Percentiles rank a stretch among this genome's conserved stretches.
phyloP scores from a whole-genome alignment of 2,113 vertebrate species.

The Myiagra hebetior region DNA sequence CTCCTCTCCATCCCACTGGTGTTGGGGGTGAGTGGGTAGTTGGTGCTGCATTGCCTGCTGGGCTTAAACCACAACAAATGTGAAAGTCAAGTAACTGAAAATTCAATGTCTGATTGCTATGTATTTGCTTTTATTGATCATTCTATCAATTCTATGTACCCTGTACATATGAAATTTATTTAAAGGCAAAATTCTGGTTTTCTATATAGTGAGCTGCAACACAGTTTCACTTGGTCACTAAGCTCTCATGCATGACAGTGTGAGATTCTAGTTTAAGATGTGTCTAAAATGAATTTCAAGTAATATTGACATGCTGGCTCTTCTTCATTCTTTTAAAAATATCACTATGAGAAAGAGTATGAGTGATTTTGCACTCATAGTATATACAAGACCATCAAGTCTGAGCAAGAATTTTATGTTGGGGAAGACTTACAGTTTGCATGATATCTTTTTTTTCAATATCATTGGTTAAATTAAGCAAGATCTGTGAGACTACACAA shows the following conservation, averaged over 20 bases:
- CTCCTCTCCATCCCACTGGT: background rate
- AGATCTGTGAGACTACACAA: background rate
- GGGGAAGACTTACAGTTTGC: background rate
- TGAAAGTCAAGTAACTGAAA: background rate
- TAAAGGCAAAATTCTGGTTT: background rate
- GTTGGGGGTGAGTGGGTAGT: background rate
- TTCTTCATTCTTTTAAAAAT: background rate
- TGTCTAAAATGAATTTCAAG: background rate
- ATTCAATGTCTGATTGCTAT: background rate
- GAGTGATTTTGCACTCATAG: background rate
- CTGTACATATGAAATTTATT: background rate
- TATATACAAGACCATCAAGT: background rate
- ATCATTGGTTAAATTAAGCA: background rate
- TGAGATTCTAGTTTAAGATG: background rate
- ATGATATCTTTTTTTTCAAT: fast-evolving
- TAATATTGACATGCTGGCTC: background rate
- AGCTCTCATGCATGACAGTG: background rate
- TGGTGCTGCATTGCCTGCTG: background rate
- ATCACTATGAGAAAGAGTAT: background rate
- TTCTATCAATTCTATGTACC: background rate
- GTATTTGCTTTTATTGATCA: background rate
- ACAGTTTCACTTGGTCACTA: background rate
- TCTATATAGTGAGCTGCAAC: background rate
- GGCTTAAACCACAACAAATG: background rate
- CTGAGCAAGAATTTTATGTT: background rate